Percentiles rank a stretch among this genome's conserved stretches.
These are phyloP conservation scores for Tyto alba DNA, from an alignment of 2,113 vertebrate genomes.

Conservation along the genomic window DNA sequence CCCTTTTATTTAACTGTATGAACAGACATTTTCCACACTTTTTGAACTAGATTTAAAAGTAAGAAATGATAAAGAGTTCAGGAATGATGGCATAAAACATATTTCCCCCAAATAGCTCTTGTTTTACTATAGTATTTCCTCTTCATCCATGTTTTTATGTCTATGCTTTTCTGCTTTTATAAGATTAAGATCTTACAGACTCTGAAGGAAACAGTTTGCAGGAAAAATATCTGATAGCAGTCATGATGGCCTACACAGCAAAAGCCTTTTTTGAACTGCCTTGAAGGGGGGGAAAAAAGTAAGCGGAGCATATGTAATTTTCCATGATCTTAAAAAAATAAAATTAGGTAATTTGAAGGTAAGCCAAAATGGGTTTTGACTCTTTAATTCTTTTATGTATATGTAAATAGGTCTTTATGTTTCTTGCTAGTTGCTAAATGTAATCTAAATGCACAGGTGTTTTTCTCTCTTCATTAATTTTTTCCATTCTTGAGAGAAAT, in stretches of 20 bases:
- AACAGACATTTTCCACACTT: neutral
- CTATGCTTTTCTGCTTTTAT: too few species aligned
- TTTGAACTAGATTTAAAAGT: neutral
- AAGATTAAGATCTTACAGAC: neutral
- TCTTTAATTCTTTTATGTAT: neutral
- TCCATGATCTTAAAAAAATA: neutral
- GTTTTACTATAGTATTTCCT: neutral
- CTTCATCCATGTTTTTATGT: neutral
- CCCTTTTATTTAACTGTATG: neutral
- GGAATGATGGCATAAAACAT: neutral
- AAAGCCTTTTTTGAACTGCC: neutral
- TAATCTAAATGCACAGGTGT: neutral
- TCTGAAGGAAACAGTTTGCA: neutral
- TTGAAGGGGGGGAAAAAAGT: fast-evolving
- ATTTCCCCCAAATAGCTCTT: neutral
- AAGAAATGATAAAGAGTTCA: neutral
- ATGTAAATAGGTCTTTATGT: neutral
- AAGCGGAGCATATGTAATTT: neutral
- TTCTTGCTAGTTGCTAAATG: neutral
- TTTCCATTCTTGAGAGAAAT: neutral
- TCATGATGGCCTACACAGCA: neutral
- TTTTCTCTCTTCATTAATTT: neutral
- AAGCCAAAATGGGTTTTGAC: neutral
- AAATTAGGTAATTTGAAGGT: neutral
- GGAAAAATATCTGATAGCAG: neutral